These are phyloP conservation scores for Stegana nigrithorax DNA, from an alignment of 2,888 invertebrate genomes.

Conservation along the genomic window DNA sequence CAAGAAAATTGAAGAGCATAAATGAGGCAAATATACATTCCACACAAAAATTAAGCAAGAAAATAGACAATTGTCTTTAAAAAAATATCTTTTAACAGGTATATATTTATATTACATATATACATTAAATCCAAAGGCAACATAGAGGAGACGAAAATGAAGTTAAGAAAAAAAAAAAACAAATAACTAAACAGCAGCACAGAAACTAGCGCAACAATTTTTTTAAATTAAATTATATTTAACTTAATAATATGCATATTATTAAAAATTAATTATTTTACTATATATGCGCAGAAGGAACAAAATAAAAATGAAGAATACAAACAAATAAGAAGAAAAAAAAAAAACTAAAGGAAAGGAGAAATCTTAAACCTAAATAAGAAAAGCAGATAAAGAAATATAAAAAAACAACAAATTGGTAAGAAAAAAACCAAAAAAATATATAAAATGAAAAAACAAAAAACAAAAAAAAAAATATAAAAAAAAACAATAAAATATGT, in stretches of 20 bases:
- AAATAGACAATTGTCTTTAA: slow-evolving; percentile 5
- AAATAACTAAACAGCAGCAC: slow-evolving; percentile 18
- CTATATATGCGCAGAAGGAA: background rate
- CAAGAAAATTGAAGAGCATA: slow-evolving; percentile 39
- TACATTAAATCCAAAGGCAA: slow-evolving; percentile 4
- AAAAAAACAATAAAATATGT: slow-evolving; percentile 20
- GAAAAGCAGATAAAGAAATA: background rate
- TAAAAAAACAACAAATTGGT: background rate
- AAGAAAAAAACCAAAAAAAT: slow-evolving; percentile 14
- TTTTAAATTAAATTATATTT: slow-evolving; percentile 18
- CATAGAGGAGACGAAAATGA: slow-evolving; percentile 1
- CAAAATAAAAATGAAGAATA: background rate
- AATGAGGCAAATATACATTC: slow-evolving; percentile 44
- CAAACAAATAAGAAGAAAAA: background rate
- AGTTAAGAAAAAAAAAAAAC: slow-evolving; percentile 15
- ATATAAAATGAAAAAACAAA: background rate
- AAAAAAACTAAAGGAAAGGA: too few relatives aligned
- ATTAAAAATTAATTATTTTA: background rate
- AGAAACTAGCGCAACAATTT: slow-evolving; percentile 25
- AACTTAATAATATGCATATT: background rate
- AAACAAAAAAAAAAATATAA: background rate
- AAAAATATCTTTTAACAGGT: background rate
- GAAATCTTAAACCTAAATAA: slow-evolving; percentile 17
- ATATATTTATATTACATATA: slow-evolving; percentile 2
- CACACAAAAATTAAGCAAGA: slow-evolving; percentile 18